Percentiles rank a stretch among this genome's conserved stretches.
These are phyloP conservation scores for Anthrax anthrax DNA, from an alignment of 2,888 invertebrate species.

Conservation along the genomic window DNA sequence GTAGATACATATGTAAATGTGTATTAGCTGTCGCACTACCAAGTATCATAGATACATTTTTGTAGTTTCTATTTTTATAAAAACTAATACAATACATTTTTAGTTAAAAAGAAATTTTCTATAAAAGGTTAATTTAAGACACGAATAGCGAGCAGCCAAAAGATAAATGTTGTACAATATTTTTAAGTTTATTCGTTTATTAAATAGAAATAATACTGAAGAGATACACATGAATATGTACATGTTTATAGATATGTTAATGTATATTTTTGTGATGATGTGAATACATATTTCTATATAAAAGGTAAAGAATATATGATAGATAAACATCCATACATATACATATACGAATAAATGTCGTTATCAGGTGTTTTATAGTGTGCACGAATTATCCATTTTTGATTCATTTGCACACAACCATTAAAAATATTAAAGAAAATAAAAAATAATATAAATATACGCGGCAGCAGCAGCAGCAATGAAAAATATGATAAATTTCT, in stretches of 20 bases:
- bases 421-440: background rate
- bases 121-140: conserved; percentile 9
- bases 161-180: background rate
- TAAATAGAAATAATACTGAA: background rate
- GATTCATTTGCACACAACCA: conserved; percentile 7
- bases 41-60: no score
- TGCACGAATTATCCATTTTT: conserved; percentile 8
- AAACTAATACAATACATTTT: no score
- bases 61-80: background rate
- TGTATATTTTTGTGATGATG: no score
- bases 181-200: background rate
- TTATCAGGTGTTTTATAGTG: conserved; percentile 11
- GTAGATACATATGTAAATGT: no score
- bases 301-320: no score
- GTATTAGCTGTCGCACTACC: no score
- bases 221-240: no score
- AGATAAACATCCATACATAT: no score
- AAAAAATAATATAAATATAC: no score
- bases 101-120: conserved; percentile 3
- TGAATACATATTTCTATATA: no score
- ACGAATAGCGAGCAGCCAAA: conserved; percentile 5
- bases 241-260: no score
- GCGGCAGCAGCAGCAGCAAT: background rate
- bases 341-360: background rate
- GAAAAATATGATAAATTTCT: conserved; percentile 7